Evolutionary conservation across 2,797 vertebrate genomes (phyloP), one percentile per base, ranked within the genome.

Genomic region (Enteromius thamalakanensis): DNA sequence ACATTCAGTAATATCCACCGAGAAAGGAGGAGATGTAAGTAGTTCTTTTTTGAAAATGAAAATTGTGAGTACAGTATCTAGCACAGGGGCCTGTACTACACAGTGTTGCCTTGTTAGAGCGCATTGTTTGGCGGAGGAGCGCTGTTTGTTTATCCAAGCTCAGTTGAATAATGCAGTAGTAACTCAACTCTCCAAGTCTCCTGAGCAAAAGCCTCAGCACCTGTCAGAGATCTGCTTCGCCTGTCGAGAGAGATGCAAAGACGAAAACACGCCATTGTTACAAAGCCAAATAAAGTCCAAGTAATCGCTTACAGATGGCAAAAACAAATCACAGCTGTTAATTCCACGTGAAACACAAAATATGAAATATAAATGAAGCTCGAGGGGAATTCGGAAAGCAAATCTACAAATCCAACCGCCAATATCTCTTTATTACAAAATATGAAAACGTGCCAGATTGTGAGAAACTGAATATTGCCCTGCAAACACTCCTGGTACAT

Each of bases 241-340:
- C 93, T 94, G 87, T 92, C 87, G 92, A 94, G 94, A 93, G 93
- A 91, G 90, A 92, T 88, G 91, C 91, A 89, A 92, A 67, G 91
- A 88, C 89, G 90, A 93, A 92, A 93, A 93, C 91, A 93, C 88
- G 91, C 87, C 92, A 93, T 94, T 93, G 93, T 94, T 93, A 94
- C 93, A 93, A 94, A 94, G 93, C 92, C 93, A 89, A 93, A 91
- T 93, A 94, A 93, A 94, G 92, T 93, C 76, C 87, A 91, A 92
- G 93, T 94, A 94, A 95, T 93, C 90, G 91, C 93, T 92, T 94
- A 93, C 94, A 95, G 94, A 95, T 95, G 95, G 94, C 91, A 89
- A 93, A 92, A 93, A 95, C 93, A 94, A 84, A 94, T 92, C 91
- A 88, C 92, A 94, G 94, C 93, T 94, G 94, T 94, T 95, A 94